Conservation (phyloP, 2,113 vertebrate species). For the Entomyzon cyanotis region DNA sequence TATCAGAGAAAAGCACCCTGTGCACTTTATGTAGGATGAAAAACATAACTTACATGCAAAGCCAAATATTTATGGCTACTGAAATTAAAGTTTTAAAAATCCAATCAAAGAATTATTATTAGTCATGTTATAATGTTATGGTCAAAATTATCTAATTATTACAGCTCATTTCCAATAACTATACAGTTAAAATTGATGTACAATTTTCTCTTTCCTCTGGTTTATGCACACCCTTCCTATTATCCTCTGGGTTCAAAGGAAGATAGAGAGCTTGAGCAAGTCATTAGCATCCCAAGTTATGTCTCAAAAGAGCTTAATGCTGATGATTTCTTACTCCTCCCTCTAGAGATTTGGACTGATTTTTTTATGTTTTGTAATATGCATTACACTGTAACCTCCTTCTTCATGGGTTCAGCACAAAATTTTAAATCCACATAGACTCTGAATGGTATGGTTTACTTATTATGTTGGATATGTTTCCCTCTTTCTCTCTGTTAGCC, state of each 20-base stretch:
- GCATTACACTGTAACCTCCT: neutral
- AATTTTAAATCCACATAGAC: neutral
- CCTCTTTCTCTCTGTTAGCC: neutral
- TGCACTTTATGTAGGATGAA: neutral
- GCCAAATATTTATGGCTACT: neutral
- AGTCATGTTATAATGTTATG: neutral
- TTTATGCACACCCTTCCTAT: neutral
- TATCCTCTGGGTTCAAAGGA: neutral
- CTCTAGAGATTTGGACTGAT: neutral
- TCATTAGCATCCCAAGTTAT: neutral
- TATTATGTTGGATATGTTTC: neutral
- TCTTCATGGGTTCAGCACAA: neutral
- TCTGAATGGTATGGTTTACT: neutral
- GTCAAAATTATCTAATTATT: neutral
- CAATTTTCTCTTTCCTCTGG: neutral
- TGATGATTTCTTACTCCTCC: neutral
- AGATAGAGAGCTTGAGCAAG: rapidly evolving
- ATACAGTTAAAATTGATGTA: neutral
- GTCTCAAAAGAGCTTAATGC: neutral
- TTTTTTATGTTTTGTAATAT: neutral
- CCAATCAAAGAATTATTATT: neutral
- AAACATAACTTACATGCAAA: neutral
- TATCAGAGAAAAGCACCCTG: neutral
- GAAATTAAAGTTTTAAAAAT: neutral
- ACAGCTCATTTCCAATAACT: neutral